These are phyloP conservation scores for Alethe castanea DNA, from an alignment of 2,113 vertebrate genomes.

Conservation along the genomic window DNA sequence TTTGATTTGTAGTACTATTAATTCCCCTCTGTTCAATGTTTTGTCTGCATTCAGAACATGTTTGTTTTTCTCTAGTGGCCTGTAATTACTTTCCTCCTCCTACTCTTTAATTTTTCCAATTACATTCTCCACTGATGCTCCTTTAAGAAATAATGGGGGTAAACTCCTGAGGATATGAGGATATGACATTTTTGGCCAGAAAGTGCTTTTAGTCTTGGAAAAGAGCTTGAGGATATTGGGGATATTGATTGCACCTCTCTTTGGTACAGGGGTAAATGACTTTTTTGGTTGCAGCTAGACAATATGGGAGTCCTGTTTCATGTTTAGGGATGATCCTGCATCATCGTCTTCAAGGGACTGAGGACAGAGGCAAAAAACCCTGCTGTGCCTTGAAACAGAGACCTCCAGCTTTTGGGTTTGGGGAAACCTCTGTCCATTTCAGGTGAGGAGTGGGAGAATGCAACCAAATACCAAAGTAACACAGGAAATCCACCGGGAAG, in stretches of 20 bases:
- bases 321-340: not conserved
- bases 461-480: not conserved
- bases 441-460: not conserved
- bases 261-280: not conserved
- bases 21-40: constrained; percentile 30
- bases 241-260: not conserved
- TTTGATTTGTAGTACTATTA: constrained; percentile 29
- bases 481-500: not conserved
- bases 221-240: not conserved
- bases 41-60: constrained; percentile 43
- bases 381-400: not conserved
- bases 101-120: constrained; percentile 19
- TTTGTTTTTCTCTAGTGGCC: constrained; percentile 26
- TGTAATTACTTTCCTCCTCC: not conserved
- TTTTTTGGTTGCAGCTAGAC: not conserved
- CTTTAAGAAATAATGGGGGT: not conserved
- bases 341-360: rapidly evolving
- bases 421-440: not conserved
- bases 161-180: not conserved
- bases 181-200: not conserved
- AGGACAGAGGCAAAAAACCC: not conserved
- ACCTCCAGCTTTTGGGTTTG: not conserved
- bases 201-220: not conserved
- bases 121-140: not conserved
- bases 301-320: not conserved